Evolutionary conservation across 2,888 invertebrate genomes (phyloP), one percentile per base, ranked within the genome.

Genomic region (Glaucopsyche alexis): DNA sequence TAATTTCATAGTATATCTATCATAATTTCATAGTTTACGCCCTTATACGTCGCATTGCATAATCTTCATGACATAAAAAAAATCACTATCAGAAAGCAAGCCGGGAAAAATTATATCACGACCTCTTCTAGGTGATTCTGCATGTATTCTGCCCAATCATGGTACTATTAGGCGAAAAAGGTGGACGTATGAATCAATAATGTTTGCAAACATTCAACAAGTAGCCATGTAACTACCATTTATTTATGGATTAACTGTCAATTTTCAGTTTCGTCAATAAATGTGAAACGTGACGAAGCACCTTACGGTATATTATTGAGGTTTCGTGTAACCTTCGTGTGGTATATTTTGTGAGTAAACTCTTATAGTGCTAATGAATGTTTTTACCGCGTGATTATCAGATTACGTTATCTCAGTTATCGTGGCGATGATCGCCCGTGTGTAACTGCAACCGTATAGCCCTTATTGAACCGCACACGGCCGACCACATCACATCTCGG

Each of bases 321-420:
- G 49, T 69, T 47, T 69, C 47, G 47, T 47, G 14, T 47, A 69
- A 69, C 69, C 69, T 69, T 69, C 47, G 47, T 49, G 45, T 29
- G 19, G 19, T 7, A 19, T 49, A 38, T 29, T 49, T 14, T 14
- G 47, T 45, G 42, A 67, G 67, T 49, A 67, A 67, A 69, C 69
- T 69, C 81, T 80, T 81, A 82, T 80, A 85, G 83, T 85, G 86
- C 85, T 90, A 90, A 90, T 89, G 86, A 85, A 85, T 90, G 88
- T 88, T 88, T 88, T 86, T 82, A 85, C 85, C 84, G 82, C 84
- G 85, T 88, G 88, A 88, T 89, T 86, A 87, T 85, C 80, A 87
- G 87, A 91, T 91, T 89, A 91, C 85, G 87, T 91, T 91, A 92
- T 90, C 89, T 89, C 80, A 79, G 82, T 78, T 87, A 85, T 86